phyloP scores from a whole-genome alignment of 2,797 vertebrate species.

The Acanthornis magna region DNA sequence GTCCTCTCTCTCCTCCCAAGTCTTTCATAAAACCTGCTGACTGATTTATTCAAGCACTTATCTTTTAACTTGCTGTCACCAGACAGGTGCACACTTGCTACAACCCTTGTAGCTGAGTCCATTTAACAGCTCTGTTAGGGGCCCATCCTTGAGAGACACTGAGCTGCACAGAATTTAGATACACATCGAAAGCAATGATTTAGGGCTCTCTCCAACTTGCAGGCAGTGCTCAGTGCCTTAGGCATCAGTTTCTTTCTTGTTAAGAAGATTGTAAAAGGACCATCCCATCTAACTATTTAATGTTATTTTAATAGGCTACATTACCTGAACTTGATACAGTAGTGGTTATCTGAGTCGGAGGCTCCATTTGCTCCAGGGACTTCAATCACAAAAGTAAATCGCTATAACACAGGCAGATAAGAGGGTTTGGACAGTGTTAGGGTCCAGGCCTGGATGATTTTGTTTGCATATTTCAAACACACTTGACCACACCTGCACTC shows the following conservation, averaged over 20 bases:
- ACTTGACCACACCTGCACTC: not conserved
- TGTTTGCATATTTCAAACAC: not conserved
- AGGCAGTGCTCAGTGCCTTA: not conserved
- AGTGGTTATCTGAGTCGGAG: not conserved
- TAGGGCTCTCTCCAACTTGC: not conserved
- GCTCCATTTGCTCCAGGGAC: not conserved
- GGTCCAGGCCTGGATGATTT: not conserved
- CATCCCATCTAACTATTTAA: slow-evolving; percentile 23
- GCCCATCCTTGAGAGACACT: not conserved
- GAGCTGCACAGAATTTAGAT: not conserved
- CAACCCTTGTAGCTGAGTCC: not conserved
- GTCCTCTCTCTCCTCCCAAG: slow-evolving; percentile 52
- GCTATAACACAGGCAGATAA: not conserved
- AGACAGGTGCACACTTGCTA: slow-evolving; percentile 53
- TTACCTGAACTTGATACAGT: not conserved
- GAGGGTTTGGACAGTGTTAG: not conserved
- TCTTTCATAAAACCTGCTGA: slow-evolving; percentile 71
- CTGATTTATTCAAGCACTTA: slow-evolving; percentile 62
- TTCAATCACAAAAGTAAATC: slow-evolving; percentile 3
- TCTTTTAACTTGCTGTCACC: slow-evolving; percentile 48
- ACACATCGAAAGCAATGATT: not conserved
- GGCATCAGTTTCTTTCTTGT: slow-evolving; percentile 13
- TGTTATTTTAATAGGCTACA: slow-evolving; percentile 32
- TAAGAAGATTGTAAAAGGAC: slow-evolving; percentile 17
- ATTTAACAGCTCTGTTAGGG: slow-evolving; percentile 40